Percentiles rank a stretch among this genome's conserved stretches.
Evolutionary conservation across 2,113 vertebrate genomes (phyloP).

Genomic region (Nipponia nippon): DNA sequence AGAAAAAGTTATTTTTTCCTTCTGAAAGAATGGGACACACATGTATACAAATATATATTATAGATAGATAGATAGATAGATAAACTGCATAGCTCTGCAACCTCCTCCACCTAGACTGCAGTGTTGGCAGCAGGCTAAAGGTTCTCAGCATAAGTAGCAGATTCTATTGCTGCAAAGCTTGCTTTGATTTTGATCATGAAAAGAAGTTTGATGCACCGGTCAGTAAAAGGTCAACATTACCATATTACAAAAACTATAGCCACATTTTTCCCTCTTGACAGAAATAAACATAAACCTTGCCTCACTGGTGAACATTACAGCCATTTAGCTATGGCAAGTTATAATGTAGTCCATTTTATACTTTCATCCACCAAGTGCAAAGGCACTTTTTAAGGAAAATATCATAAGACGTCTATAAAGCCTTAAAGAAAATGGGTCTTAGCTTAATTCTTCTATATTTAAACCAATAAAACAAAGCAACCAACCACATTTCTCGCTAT

Average conservation of each 20-base stretch:
- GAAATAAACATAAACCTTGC: background rate
- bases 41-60: background rate
- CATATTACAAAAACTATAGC: background rate
- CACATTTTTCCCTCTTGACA: background rate
- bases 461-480: background rate
- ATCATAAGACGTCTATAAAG: rapidly evolving
- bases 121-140: background rate
- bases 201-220: background rate
- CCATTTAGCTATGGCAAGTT: background rate
- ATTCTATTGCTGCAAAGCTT: background rate
- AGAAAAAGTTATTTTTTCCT: background rate
- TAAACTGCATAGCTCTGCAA: background rate
- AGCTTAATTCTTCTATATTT: background rate
- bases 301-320: background rate
- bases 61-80: background rate
- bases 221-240: constrained; percentile 18
- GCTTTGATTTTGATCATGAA: background rate
- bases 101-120: constrained; percentile 10
- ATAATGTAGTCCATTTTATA: background rate
- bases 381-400: background rate
- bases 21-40: background rate
- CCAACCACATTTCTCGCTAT: background rate
- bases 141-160: background rate
- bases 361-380: background rate
- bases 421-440: background rate